phyloP scores from a whole-genome alignment of 2,888 invertebrate genomes.

The Apamea epomidion region DNA sequence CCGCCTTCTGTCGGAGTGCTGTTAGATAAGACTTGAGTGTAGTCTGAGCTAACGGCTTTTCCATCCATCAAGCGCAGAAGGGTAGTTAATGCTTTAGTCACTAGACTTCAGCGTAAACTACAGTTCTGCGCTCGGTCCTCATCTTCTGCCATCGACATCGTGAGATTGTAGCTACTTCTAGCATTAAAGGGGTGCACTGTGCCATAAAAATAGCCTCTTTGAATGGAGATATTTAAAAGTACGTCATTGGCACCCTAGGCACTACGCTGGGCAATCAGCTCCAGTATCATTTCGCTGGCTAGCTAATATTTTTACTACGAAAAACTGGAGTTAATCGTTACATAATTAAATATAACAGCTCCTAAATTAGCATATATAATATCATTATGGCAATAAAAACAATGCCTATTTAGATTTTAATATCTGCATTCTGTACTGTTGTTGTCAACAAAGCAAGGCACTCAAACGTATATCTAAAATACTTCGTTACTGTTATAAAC shows the following conservation, averaged over 20 bases:
- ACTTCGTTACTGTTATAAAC: background rate
- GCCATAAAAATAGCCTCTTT: background rate
- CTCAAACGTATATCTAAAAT: background rate
- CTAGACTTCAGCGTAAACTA: background rate
- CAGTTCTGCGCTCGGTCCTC: too few species aligned
- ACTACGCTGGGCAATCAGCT: background rate
- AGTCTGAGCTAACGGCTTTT: background rate
- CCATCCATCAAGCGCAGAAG: background rate
- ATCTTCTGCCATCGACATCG: background rate
- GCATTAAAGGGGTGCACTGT: background rate
- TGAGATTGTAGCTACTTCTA: background rate
- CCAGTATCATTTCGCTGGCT: background rate
- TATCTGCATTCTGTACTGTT: slow-evolving; percentile 6
- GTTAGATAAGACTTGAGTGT: background rate
- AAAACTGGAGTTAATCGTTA: background rate
- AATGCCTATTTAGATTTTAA: slow-evolving; percentile 5
- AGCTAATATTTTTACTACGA: background rate
- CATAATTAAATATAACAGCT: background rate
- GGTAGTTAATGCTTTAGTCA: background rate
- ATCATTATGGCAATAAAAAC: slow-evolving; percentile 9
- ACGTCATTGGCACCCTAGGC: background rate
- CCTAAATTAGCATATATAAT: background rate
- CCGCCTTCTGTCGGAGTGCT: background rate
- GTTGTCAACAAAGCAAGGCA: slow-evolving; percentile 9
- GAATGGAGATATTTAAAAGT: background rate